Base-by-base conservation (phyloP, 2,888 invertebrate species). In the Hypena proboscidalis region DNA sequence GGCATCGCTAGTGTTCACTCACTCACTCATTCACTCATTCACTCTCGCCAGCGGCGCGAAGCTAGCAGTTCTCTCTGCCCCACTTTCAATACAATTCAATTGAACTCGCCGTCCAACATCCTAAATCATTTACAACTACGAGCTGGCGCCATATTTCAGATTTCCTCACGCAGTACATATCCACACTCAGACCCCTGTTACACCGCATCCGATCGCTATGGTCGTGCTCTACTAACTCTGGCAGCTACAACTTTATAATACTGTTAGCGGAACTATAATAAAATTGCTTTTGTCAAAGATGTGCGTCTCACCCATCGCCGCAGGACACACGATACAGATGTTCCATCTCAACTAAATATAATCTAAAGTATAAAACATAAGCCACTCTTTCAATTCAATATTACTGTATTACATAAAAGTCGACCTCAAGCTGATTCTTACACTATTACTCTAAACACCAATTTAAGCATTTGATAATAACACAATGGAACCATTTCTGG, bases 161-260 rank as follows among this genome's bases (percentile, higher is more conserved):
- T 47, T 47, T 34, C 31, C 44, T 36, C 52, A 41, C 29, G 30
- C 52, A 48, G 44, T 50, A 41, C 39, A 42, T 49, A 47, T 48
- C 46, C 52, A 52, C 57, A 52, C 43, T 27, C 47, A 51, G 30
- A 35, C 43, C 8, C 43, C 33, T 51, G 41, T 36, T 36, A 40
- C 11, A 51, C 46, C 43, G 35, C 45, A 47, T 46, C 43, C 45
- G 27, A 48, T 50, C 42, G 37, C 46, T 39, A 44, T 58, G 60
- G 61, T 53, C 55, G 47, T 48, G 59, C 53, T 53, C 34, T 55
- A 53, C 49, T 63, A 49, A 54, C 58, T 54, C 62, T 60, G 67
- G 62, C 69, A 68, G 66, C 67, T 74, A 72, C 64, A 70, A 71
- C 68, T 71, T 70, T 65, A 80, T 82, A 84, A 84, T 84, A 84